phyloP scores from a whole-genome alignment of 2,888 invertebrate genomes.

The Actias luna region DNA sequence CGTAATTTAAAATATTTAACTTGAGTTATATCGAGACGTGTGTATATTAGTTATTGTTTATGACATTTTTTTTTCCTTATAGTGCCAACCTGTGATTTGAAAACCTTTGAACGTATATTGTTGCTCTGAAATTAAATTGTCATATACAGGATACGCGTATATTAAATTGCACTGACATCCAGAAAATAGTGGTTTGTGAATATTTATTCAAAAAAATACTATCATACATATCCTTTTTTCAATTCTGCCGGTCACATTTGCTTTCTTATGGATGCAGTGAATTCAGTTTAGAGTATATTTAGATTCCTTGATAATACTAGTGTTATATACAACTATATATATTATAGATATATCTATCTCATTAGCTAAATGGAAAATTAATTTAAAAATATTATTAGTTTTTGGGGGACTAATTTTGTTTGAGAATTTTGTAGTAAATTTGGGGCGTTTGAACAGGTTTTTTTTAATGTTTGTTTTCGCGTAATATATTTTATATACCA shows the following conservation, averaged over 20 bases:
- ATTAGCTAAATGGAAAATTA: conserved; percentile 54
- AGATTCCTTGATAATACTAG: conserved; percentile 67
- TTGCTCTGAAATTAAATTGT: conserved; percentile 8
- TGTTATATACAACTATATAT: conserved; percentile 52
- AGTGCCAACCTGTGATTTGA: conserved; percentile 18
- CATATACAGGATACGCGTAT: conserved; percentile 8
- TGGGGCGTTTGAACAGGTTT: neutral
- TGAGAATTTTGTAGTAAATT: conserved; percentile 23
- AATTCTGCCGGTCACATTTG: conserved; percentile 1
- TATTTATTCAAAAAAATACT: neutral
- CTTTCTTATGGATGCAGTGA: conserved; percentile 12
- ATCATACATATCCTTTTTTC: conserved; percentile 11
- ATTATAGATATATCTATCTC: conserved; percentile 64
- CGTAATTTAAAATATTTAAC: conserved; percentile 29
- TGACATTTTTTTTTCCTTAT: neutral
- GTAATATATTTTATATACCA: too few relatives aligned
- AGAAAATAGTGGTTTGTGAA: conserved; percentile 2
- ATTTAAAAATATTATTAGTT: conserved; percentile 51
- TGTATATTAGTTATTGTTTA: conserved; percentile 7
- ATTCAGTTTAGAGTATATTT: conserved; percentile 43
- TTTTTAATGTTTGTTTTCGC: neutral
- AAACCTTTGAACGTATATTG: neutral
- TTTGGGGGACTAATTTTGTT: conserved; percentile 59
- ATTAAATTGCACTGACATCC: conserved; percentile 2
- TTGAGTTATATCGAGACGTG: conserved; percentile 42